phyloP scores from a whole-genome alignment of 2,888 invertebrate species.

The Chrysodeixis includens region DNA sequence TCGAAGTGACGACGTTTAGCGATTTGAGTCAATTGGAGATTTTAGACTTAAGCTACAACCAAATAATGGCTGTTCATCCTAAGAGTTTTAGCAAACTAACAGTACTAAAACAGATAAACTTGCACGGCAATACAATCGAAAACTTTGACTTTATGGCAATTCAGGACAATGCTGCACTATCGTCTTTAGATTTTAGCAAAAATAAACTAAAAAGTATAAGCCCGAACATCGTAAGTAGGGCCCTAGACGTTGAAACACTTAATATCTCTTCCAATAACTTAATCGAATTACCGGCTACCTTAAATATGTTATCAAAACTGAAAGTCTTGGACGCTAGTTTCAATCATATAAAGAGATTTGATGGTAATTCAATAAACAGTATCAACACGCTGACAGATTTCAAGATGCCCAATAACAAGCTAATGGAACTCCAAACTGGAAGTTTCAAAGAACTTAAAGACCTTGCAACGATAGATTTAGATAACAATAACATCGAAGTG shows the following conservation, averaged over 20 bases:
- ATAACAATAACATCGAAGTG: slow-evolving; percentile 93
- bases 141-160: slow-evolving; percentile 92
- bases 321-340: slow-evolving; percentile 93
- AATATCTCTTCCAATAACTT: slow-evolving; percentile 94
- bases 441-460: slow-evolving; percentile 92
- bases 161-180: slow-evolving; percentile 90
- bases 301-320: slow-evolving; percentile 91
- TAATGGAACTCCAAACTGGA: slow-evolving; percentile 91
- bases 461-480: slow-evolving; percentile 93
- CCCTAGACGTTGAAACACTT: slow-evolving; percentile 91
- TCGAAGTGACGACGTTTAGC: slow-evolving; percentile 92
- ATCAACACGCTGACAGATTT: slow-evolving; percentile 92
- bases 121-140: slow-evolving; percentile 94
- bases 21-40: slow-evolving; percentile 92
- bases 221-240: slow-evolving; percentile 90
- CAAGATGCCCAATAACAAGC: slow-evolving; percentile 93
- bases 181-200: slow-evolving; percentile 92
- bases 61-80: slow-evolving; percentile 91
- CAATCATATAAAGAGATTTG: slow-evolving; percentile 92
- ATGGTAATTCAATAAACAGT: slow-evolving; percentile 91
- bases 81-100: slow-evolving; percentile 90
- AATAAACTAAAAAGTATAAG: slow-evolving; percentile 93
- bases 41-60: slow-evolving; percentile 93
- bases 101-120: slow-evolving; percentile 91
- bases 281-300: slow-evolving; percentile 91